These are phyloP conservation scores for Opisthograptis luteolata DNA, from an alignment of 2,888 invertebrate species.

Conservation along the genomic window DNA sequence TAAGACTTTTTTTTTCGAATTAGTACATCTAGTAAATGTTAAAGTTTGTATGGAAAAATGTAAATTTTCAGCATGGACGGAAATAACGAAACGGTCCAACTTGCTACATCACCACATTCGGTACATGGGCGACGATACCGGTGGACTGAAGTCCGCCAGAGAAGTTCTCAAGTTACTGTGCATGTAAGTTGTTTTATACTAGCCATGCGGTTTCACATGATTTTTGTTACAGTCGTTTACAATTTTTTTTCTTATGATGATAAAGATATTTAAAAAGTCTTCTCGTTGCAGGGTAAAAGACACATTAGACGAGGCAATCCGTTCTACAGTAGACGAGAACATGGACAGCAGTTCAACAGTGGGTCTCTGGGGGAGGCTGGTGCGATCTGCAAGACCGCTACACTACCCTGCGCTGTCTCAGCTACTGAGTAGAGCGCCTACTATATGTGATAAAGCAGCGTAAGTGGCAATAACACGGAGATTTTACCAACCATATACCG, in stretches of 20 bases:
- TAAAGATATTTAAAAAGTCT: too few relatives aligned
- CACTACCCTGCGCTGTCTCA: constrained; percentile 88
- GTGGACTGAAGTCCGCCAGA: constrained; percentile 88
- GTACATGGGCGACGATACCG: constrained; percentile 86
- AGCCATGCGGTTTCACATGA: too few relatives aligned
- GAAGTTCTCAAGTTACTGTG: constrained; percentile 89
- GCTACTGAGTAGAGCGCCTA: constrained; percentile 85
- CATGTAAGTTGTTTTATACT: constrained; percentile 70
- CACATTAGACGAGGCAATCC: constrained; percentile 50
- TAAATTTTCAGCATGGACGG: constrained; percentile 71
- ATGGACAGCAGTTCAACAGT: constrained; percentile 77
- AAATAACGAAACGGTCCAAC: constrained; percentile 84
- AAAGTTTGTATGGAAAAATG: too few relatives aligned
- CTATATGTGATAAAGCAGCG: constrained; percentile 89
- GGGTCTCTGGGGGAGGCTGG: constrained; percentile 74
- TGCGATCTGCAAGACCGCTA: constrained; percentile 88
- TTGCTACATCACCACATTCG: constrained; percentile 90
- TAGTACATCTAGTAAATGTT: too few relatives aligned
- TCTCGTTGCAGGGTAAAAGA: constrained; percentile 68
- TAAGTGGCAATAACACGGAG: constrained; percentile 79
- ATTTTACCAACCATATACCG: background rate
- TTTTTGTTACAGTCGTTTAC: too few relatives aligned
- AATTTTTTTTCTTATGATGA: too few relatives aligned
- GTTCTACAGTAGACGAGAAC: constrained; percentile 63
- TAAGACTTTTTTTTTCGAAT: too few relatives aligned